Conservation (phyloP, 1,140 invertebrate genomes). For the Ruditapes philippinarum region DNA sequence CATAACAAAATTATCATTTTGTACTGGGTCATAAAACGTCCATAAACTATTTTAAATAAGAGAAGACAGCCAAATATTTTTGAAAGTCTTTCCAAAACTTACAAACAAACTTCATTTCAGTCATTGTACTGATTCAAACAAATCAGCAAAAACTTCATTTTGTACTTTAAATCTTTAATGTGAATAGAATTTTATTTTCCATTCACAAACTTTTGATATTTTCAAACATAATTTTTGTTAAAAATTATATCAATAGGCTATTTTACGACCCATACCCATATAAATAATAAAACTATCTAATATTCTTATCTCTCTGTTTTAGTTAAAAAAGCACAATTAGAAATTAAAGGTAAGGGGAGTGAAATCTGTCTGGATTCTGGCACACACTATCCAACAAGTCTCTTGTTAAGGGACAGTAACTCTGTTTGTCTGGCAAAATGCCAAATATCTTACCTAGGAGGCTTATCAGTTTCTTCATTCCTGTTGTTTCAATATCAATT, state of each 20-base stretch:
- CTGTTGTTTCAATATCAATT: conserved; percentile 30
- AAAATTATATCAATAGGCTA: too few species aligned
- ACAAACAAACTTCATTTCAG: neutral
- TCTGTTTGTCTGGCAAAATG: conserved; percentile 20
- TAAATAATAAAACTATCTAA: neutral
- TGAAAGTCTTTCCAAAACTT: too few species aligned
- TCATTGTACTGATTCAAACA: neutral
- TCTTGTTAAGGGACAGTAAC: conserved; percentile 25
- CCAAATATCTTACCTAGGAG: conserved; percentile 44
- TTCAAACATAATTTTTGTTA: too few species aligned
- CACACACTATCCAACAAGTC: neutral
- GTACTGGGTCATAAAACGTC: too few species aligned
- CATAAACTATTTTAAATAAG: too few species aligned
- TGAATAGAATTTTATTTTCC: too few species aligned
- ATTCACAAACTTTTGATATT: too few species aligned
- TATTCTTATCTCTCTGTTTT: neutral
- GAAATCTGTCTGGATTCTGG: neutral
- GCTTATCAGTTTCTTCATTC: conserved; percentile 42
- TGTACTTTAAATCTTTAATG: neutral
- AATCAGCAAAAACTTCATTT: neutral
- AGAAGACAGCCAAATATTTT: too few species aligned
- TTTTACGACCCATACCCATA: too few species aligned
- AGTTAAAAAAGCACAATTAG: conserved; percentile 6
- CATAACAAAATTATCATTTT: too few species aligned
- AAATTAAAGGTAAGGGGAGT: conserved; percentile 22